Base-by-base conservation (phyloP, 2,888 invertebrate species). In the Polymixis lichenea region DNA sequence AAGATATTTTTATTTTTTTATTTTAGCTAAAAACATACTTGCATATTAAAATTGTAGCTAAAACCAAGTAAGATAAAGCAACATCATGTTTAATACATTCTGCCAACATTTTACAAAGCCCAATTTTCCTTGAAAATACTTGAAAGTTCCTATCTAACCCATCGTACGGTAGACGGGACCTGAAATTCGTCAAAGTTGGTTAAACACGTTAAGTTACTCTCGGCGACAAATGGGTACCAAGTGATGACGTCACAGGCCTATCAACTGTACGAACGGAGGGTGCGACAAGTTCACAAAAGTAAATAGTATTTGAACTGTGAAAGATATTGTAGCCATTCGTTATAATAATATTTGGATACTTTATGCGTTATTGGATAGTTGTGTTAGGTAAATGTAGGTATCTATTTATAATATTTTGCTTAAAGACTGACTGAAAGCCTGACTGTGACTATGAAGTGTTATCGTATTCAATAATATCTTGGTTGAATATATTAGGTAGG, bases 161-260 rank as follows among this genome's bases (percentile, higher is more conserved):
- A 65, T 84, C 46, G 71, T 78, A 61, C 58, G 32, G 72, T 60
- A 46, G 60, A 75, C 62, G 60, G 25, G 77, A 71, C 72, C 55
- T 75, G 68, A 75, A 87, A 85, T 85, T 82, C 69, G 83, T 81
- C 86, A 85, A 86, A 85, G 68, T 86, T 87, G 67, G 77, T 74
- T 79, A 76, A 87, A 85, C 83, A 83, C 64, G 69, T 65, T 67
- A 78, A 85, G 72, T 87, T 85, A 76, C 60, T 74, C 72, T 49
- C 68, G 53, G 69, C 46, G 75, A 72, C 70, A 77, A 83, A 83
- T 78, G 76, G 62, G 58, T 58, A 51, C 68, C 53, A 60, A 69
- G 32, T 77, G 62, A 76, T 77, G 75, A 80, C 79, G 82, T 82
- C 82, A 86, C 58, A 61, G 28, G 61, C 25, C 65, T 81, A 22